Percentiles rank a stretch among this genome's conserved stretches.
phyloP scores from a whole-genome alignment of 37 sponge, comb jelly and placozoan genomes.

The Ianthella basta region DNA sequence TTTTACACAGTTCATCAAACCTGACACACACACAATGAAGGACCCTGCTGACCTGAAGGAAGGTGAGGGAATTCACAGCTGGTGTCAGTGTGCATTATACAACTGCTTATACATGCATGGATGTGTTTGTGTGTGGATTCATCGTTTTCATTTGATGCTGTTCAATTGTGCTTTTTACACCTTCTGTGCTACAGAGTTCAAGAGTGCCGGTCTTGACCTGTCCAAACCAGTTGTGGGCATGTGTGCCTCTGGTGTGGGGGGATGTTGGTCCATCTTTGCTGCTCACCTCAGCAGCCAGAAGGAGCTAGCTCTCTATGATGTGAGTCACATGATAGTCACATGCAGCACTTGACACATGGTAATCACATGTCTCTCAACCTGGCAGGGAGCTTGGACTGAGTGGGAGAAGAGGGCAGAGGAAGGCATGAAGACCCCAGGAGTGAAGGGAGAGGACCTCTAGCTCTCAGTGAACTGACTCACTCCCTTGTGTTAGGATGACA shows the following conservation, averaged over 20 bases:
- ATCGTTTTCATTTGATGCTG: too few relatives aligned
- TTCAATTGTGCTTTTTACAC: too few relatives aligned
- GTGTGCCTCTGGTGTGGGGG: conserved; percentile 70
- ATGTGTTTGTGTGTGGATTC: too few relatives aligned
- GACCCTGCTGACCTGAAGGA: conserved; percentile 45
- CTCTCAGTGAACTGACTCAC: too few relatives aligned
- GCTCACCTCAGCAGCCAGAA: conserved; percentile 35
- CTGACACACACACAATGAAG: conserved; percentile 62
- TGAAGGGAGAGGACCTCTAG: conserved; percentile 66
- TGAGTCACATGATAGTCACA: conserved; percentile 37
- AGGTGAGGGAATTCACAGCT: conserved; percentile 50
- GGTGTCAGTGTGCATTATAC: too few relatives aligned
- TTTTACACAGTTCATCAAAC: conserved; percentile 45
- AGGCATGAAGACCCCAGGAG: conserved; percentile 56
- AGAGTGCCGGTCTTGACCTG: conserved; percentile 48
- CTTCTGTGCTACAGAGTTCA: too few relatives aligned
- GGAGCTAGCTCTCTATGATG: conserved; percentile 69
- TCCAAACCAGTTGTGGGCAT: conserved; percentile 45
- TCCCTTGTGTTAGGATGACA: too few relatives aligned
- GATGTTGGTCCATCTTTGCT: conserved; percentile 49
- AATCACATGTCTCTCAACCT: too few relatives aligned
- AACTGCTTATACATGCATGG: too few relatives aligned
- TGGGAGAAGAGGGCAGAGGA: conserved; percentile 69
- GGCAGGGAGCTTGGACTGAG: conserved; percentile 76
- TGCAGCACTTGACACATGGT: too few relatives aligned